Base-by-base conservation (phyloP, 2,888 invertebrate species). In the Rhabditoides inermis region DNA sequence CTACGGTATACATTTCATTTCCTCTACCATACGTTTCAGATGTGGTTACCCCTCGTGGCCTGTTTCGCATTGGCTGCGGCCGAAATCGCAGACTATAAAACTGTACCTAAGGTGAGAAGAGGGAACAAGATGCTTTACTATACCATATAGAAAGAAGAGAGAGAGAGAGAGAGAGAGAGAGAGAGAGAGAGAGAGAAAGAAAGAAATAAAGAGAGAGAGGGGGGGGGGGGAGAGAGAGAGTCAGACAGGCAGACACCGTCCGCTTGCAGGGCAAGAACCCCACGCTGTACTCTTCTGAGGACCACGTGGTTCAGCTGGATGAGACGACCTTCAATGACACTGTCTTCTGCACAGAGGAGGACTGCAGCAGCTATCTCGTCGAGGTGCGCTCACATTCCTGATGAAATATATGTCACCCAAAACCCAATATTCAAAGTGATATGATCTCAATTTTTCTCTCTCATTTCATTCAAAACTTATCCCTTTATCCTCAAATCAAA, bases 291-390 rank as follows among this genome's bases (percentile, higher is more conserved):
- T 67, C 71, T 32, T 49, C 65, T n/a, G 63, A 64, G 23, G 65
- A 65, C 45, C 53, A 56, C 27, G 68, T 73, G 28, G 53, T 73
- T 30, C 73, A 73, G 56, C 55, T 73, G 35, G 73, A 73, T 45
- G 71, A 69, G 32, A 48, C 54, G 23, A 63, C 73, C 26, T 73
- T 73, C 59, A 73, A 74, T 45, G 73, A 73, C 41, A 73, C 73
- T 18, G 59, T 73, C 18, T 74, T 61, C 57, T 71, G 73, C 32
- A 35, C 44, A 2, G 55, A 58, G 41, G 46, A 53, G 23, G 69
- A 64, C 27, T 69, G 70, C 45, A 59, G 65, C 28, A 61, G 65
- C 37, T 69, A 58, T 53, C 52, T 73, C 22, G 69, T 73, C n/a
- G 73, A 73, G 67, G 65, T 68, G 36, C 2, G 45, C 15, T 32